Percentiles rank a stretch among this genome's conserved stretches.
These are phyloP conservation scores for Alectoris magna DNA, from an alignment of 2,797 vertebrate species.

Conservation along the genomic window DNA sequence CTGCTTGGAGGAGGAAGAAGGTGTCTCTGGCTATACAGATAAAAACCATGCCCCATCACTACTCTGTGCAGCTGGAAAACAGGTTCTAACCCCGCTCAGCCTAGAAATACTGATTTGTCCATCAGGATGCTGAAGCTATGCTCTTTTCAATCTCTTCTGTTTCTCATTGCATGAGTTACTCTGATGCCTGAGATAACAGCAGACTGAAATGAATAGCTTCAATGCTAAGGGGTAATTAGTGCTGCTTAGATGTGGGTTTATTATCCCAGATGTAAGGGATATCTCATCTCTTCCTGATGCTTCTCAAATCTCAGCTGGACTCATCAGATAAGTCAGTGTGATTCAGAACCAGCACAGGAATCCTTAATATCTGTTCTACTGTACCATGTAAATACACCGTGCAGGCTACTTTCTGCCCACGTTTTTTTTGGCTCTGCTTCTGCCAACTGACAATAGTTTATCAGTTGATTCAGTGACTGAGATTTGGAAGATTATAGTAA, in stretches of 20 bases:
- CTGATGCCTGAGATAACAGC: background rate
- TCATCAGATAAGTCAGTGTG: background rate
- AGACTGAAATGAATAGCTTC: background rate
- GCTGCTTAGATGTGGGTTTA: background rate
- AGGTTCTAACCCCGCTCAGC: background rate
- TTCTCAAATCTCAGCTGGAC: background rate
- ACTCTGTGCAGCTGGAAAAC: background rate
- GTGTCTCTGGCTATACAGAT: background rate
- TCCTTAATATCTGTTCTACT: background rate
- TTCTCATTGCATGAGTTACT: background rate
- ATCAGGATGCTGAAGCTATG: background rate
- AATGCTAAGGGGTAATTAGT: background rate
- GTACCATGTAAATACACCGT: background rate
- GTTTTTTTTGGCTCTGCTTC: background rate
- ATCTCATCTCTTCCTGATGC: background rate
- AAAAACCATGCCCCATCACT: too few species aligned
- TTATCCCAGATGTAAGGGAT: background rate
- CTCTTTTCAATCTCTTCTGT: background rate
- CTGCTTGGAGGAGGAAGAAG: background rate
- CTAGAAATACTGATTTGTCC: background rate
- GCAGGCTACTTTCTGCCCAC: background rate
- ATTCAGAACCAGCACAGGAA: background rate
- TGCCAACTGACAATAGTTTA: fast-evolving
- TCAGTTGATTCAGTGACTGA: background rate
- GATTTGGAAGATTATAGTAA: background rate